These are phyloP conservation scores for Taphrorychus bicolor DNA, from an alignment of 2,888 invertebrate species.

Conservation along the genomic window DNA sequence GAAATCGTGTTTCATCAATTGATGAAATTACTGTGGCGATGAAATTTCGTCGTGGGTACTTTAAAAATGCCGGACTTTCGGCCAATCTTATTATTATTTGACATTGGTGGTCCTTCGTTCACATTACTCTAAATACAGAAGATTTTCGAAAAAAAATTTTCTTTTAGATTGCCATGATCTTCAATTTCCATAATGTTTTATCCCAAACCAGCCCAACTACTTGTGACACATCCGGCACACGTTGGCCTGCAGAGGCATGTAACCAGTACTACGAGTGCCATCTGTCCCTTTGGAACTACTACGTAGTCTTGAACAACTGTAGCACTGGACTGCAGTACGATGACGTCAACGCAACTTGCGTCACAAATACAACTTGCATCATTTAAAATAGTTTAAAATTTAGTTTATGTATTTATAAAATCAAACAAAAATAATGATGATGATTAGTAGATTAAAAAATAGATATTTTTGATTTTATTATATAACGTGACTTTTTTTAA, in stretches of 20 bases:
- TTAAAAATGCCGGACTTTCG: too few relatives aligned
- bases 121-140: too few relatives aligned
- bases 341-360: constrained; percentile 12
- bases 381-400: background rate
- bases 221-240: constrained; percentile 14
- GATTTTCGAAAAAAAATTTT: too few relatives aligned
- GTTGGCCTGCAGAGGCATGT: constrained; percentile 25
- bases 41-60: too few relatives aligned
- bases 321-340: constrained; percentile 14
- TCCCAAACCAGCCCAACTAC: constrained; percentile 17
- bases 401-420: too few relatives aligned
- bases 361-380: constrained; percentile 14
- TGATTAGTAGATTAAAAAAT: too few relatives aligned
- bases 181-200: background rate
- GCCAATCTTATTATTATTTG: too few relatives aligned
- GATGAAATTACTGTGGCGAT: too few relatives aligned
- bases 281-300: constrained; percentile 32
- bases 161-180: background rate
- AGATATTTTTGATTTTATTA: too few relatives aligned
- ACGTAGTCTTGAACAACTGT: constrained; percentile 26
- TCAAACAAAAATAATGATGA: background rate
- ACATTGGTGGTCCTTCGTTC: too few relatives aligned
- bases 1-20: too few relatives aligned
- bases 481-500: too few relatives aligned
- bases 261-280: constrained; percentile 30